Evolutionary conservation across 2,113 vertebrate species (phyloP), one percentile per base, ranked within the genome.

Genomic region (Hemibagrus wyckioides): DNA sequence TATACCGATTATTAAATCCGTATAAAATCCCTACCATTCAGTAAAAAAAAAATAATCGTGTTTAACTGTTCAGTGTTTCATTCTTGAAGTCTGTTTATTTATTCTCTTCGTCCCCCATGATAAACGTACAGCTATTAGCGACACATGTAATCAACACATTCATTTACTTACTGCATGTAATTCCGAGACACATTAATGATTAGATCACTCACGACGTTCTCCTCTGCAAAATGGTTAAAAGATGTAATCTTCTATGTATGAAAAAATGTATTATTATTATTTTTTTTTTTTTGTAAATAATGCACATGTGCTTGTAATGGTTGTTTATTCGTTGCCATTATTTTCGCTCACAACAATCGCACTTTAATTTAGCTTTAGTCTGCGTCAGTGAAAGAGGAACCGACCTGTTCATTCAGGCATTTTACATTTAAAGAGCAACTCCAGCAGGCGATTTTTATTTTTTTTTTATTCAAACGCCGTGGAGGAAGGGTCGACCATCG

Each of bases 351-450:
- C 67, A 88, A 85, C 85, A 88, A 50, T 86, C n/a, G 89, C 89
- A 90, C 89, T 90, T 90, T 89, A 89, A 86, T 56, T 88, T 73
- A 79, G 44, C 44, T 82, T 87, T 54, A 48, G 10, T 36, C 9
- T 80, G 80, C 48, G 28, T 83, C 39, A 9, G 6, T 82, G 19
- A 48, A 48, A 28, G 13, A 80, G 80, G 56, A 82, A 63, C 15
- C 65, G 25, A 33, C 17, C 25, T 59, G 14, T 19, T 15, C 15
- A 56, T 73, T 71, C 52, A 56, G 73, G 75, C 39, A 79, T 69
- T 69, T 23, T 30, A 21, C 10, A 28, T 69, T 50, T 69, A 52
- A 48, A 83, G 36, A n/a, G 44, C 82, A 83, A 67, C 79, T 81
- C 33, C 36, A 25, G 79, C 79, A 41, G 54, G 13, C 77, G 41